phyloP scores from a whole-genome alignment of 2,113 vertebrate genomes.

The Eulacestoma nigropectus region DNA sequence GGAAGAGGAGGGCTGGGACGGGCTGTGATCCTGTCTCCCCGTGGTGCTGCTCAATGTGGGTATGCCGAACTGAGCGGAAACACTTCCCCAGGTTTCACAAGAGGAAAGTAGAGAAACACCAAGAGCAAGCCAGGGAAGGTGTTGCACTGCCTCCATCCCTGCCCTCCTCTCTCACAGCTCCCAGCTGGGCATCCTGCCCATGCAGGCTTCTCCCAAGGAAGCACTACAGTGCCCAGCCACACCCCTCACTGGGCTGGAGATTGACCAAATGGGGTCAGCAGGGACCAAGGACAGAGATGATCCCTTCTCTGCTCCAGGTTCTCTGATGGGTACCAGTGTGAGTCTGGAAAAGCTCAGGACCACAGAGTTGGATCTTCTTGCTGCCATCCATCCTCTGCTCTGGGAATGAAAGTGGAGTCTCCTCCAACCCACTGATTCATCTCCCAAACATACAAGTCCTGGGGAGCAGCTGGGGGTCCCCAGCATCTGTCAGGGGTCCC shows the following conservation, averaged over 20 bases:
- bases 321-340: background rate
- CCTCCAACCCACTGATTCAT: background rate
- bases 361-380: background rate
- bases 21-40: background rate
- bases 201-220: background rate
- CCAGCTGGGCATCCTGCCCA: background rate
- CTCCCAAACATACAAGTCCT: background rate
- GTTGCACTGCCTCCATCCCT: background rate
- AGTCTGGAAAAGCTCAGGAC: background rate
- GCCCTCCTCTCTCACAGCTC: background rate
- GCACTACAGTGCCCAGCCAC: background rate
- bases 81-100: rapidly evolving
- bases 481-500: background rate
- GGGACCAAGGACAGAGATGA: background rate
- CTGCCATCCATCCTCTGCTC: background rate
- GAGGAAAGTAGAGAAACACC: rapidly evolving
- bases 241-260: background rate
- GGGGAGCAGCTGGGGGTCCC: background rate
- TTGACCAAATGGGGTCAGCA: background rate
- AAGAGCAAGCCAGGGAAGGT: background rate
- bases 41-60: rapidly evolving
- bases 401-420: background rate
- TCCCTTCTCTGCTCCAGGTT: background rate
- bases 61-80: background rate
- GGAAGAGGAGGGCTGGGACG: background rate